Evolutionary conservation across 2,113 vertebrate genomes (phyloP).

Genomic region (Pristiophorus japonicus): DNA sequence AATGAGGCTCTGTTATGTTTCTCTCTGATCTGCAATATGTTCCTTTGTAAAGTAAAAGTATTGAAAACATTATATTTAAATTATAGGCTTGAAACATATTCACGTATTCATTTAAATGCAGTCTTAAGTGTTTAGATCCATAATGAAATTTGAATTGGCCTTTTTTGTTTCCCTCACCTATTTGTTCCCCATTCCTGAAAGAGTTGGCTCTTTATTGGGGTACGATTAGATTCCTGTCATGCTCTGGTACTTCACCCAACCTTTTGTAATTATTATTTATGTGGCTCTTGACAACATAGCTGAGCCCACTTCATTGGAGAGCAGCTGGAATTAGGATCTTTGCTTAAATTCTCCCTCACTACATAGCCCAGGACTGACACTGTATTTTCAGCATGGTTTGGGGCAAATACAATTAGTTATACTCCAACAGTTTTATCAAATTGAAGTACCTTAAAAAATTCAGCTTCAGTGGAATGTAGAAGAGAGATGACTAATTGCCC

Average conservation of each 20-base stretch:
- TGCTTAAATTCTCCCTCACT: too few species aligned
- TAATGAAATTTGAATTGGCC: not conserved
- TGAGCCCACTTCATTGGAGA: too few species aligned
- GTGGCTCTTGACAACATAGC: too few species aligned
- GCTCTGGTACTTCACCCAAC: not conserved
- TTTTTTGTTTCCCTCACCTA: not conserved
- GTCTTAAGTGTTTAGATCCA: not conserved
- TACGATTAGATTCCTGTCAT: not conserved
- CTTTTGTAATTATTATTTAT: not conserved
- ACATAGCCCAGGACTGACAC: too few species aligned
- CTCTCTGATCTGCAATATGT: not conserved
- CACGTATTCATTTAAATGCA: not conserved
- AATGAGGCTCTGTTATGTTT: not conserved
- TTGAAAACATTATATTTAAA: not conserved
- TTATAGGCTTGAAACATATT: not conserved
- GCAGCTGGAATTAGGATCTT: too few species aligned
- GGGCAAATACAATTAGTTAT: too few species aligned
- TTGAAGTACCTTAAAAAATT: not conserved
- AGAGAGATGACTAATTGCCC: not conserved
- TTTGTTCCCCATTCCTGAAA: not conserved
- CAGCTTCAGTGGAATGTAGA: not conserved
- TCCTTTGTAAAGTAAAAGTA: not conserved
- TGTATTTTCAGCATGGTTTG: too few species aligned
- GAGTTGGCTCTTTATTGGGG: not conserved
- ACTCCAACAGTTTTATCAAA: not conserved